Conservation (phyloP, 2,113 vertebrate genomes). For the Acanthochromis polyacanthus region DNA sequence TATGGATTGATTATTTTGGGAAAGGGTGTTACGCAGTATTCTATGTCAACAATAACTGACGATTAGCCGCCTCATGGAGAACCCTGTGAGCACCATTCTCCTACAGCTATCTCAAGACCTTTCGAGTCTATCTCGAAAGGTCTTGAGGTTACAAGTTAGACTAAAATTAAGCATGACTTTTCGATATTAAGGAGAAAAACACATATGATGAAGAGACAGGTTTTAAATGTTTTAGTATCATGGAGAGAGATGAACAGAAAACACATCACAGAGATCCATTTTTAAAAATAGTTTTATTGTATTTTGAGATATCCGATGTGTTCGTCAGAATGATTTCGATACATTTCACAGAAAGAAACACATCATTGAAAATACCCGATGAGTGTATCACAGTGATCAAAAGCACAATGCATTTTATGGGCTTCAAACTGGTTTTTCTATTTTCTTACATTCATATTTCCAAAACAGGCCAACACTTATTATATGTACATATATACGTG, state of each 20-base stretch:
- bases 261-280: background rate
- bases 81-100: no score
- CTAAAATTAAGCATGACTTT: no score
- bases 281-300: slow-evolving; percentile 50
- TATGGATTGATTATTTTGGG: no score
- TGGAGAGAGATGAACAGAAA: background rate
- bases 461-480: background rate
- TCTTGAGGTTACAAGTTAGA: no score
- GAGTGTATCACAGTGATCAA: background rate
- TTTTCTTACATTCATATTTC: background rate
- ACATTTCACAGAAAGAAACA: slow-evolving; percentile 41
- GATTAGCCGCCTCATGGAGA: no score
- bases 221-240: background rate
- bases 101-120: no score
- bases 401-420: slow-evolving; percentile 26
- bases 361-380: background rate
- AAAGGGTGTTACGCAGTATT: no score
- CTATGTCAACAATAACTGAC: no score
- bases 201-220: no score
- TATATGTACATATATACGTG: background rate
- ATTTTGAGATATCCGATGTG: slow-evolving; percentile 25
- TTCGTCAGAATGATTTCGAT: slow-evolving; percentile 36
- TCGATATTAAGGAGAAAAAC: no score
- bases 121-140: no score
- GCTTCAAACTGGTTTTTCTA: background rate